These are phyloP conservation scores for Cherax destructor DNA, from an alignment of 1,140 invertebrate species.

Conservation along the genomic window DNA sequence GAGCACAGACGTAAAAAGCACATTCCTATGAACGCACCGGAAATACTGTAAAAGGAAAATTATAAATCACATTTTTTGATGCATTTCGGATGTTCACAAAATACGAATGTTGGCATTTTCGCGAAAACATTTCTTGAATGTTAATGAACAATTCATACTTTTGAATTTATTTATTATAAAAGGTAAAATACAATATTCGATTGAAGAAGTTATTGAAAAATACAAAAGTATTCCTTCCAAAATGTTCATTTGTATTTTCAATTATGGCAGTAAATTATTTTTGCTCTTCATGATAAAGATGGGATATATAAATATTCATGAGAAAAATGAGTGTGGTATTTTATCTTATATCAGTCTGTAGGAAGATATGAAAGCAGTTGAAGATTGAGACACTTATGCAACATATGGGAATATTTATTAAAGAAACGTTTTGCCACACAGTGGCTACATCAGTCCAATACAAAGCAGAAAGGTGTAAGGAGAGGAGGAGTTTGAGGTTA, in stretches of 20 bases:
- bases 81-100: not conserved
- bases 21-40: too few species aligned
- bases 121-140: not conserved
- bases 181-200: not conserved
- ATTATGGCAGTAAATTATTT: not conserved
- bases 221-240: not conserved
- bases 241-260: not conserved
- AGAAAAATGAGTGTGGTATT: too few species aligned
- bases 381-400: too few species aligned
- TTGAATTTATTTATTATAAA: not conserved
- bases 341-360: not conserved
- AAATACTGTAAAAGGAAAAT: too few species aligned
- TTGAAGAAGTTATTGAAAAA: not conserved
- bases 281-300: not conserved
- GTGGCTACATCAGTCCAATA: too few species aligned
- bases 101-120: conserved; percentile 2
- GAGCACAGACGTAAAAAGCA: too few species aligned
- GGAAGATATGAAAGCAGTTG: not conserved
- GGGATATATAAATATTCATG: too few species aligned
- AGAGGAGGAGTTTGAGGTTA: too few species aligned
- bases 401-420: too few species aligned
- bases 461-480: too few species aligned
- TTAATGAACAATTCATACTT: not conserved
- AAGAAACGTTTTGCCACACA: too few species aligned
- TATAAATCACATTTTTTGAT: not conserved